Conservation (phyloP, 2,888 invertebrate genomes). For the Clivina fossor region DNA sequence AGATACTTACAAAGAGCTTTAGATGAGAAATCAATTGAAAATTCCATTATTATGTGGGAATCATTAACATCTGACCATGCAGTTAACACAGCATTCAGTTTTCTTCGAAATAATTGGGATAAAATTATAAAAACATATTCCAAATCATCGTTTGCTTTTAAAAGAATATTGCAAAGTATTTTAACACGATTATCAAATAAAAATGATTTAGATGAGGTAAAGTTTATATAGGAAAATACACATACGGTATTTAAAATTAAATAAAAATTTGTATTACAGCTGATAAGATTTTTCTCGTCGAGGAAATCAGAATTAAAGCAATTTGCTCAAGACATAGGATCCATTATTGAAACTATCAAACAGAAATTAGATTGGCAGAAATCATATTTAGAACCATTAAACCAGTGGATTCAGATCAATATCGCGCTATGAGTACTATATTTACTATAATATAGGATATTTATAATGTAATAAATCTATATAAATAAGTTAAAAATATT, state of each 20-base stretch:
- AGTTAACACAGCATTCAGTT: conserved; percentile 48
- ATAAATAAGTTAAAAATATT: no score
- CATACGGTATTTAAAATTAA: not conserved
- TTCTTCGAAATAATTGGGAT: conserved; percentile 49
- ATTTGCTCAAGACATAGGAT: conserved; percentile 47
- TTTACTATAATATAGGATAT: no score
- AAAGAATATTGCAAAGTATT: conserved; percentile 49
- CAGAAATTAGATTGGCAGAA: conserved; percentile 48
- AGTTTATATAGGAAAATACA: conserved; percentile 33
- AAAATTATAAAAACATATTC: conserved; percentile 48
- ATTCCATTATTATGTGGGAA: conserved; percentile 49
- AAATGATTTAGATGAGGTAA: conserved; percentile 51
- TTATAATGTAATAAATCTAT: no score
- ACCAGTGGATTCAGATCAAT: conserved; percentile 19
- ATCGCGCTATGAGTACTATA: no score
- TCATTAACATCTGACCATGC: conserved; percentile 48
- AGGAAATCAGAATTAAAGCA: conserved; percentile 47
- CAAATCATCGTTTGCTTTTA: conserved; percentile 46
- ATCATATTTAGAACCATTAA: conserved; percentile 42
- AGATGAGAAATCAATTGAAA: conserved; percentile 47
- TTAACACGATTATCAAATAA: conserved; percentile 48
- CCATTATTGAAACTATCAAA: conserved; percentile 50
- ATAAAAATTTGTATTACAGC: conserved; percentile 42
- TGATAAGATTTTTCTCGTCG: conserved; percentile 49
- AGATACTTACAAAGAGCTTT: conserved; percentile 50